These are phyloP conservation scores for Lerista edwardsae DNA, from an alignment of 2,797 vertebrate species.

Conservation along the genomic window DNA sequence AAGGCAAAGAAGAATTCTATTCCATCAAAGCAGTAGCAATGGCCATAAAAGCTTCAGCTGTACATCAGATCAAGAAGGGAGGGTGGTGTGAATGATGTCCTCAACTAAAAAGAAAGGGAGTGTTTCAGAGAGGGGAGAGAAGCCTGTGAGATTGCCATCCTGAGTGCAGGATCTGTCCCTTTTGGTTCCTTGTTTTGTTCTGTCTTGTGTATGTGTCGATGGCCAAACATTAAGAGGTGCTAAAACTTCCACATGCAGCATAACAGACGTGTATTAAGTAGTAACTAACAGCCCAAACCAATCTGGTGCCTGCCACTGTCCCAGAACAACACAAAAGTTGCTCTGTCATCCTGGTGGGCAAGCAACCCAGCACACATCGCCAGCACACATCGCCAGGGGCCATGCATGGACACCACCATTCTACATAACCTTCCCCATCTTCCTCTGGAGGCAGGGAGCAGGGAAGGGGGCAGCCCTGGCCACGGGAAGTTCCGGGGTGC, in stretches of 20 bases:
- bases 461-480: too few species aligned
- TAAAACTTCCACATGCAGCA: neutral
- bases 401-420: too few species aligned
- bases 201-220: neutral
- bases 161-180: neutral
- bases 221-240: neutral
- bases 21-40: neutral
- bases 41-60: neutral
- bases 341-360: too few species aligned
- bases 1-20: neutral
- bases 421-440: too few species aligned
- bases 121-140: neutral
- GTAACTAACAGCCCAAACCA: too few species aligned
- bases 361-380: too few species aligned
- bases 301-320: too few species aligned
- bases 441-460: too few species aligned
- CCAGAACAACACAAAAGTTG: too few species aligned
- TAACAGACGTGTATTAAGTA: too few species aligned
- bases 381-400: too few species aligned
- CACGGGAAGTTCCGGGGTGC: too few species aligned
- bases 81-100: neutral
- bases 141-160: neutral
- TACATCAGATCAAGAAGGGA: neutral
- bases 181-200: neutral
- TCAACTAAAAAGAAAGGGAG: neutral